Evolutionary conservation across 1,140 invertebrate species (phyloP), one percentile per base, ranked within the genome.

Genomic region (Bombus consobrinus): DNA sequence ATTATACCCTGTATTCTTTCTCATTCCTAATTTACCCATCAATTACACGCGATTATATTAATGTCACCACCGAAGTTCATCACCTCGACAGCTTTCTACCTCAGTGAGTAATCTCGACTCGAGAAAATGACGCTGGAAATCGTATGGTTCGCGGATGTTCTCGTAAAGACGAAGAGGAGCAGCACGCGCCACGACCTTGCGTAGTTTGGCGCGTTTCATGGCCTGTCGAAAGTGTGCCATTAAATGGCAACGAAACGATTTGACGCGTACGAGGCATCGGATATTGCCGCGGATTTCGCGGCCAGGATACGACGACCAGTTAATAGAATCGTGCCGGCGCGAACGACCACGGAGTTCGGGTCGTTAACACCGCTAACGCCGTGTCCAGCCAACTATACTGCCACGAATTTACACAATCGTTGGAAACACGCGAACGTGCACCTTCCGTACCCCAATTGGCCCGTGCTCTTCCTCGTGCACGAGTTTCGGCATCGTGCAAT

Each of bases 291-390:
- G 68, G 39, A 72, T 57, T 32, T 59, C 37, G 43, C 47, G 66
- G 66, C n/a, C 34, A 41, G 79, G 66, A 81, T 81, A 69, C 79
- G 66, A 47, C 78, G 79, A 57, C 43, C 66, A 39, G 68, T 81
- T 81, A 81, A 81, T 81, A 81, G 68, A 81, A 81, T 81, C 68
- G 64, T 57, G 47, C 10, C 47, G 47, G 37, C 79, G 79, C 39
- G 68, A 81, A 81, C 79, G 68, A 47, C 79, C 79, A 81, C 79
- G 41, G 71, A 81, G 79, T 41, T 59, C 47, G 47, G 79, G 68
- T 73, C 79, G 79, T 81, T 81, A 81, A 81, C 79, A 81, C 79
- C 68, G 79, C 78, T 71, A 81, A 81, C 68, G 62, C 43, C 78
- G 66, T 53, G 78, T 80, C 78, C 78, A 41, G 66, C 43, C 28